Evolutionary conservation across 2,888 invertebrate genomes (phyloP).

Genomic region (Autographa pulchrina): DNA sequence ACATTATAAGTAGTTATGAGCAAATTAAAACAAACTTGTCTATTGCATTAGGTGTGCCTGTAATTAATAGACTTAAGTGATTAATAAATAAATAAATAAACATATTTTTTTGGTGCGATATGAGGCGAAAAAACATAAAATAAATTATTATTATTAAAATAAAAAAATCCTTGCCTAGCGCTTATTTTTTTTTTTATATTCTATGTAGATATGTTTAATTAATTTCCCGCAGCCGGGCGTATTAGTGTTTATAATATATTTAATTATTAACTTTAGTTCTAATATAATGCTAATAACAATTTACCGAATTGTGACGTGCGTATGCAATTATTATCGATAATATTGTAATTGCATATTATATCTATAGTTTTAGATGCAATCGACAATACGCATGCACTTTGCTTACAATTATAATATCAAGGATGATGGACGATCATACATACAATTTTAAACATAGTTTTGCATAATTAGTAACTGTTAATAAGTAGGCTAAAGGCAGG

Average conservation of each 20-base stretch:
- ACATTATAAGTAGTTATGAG: too few relatives aligned
- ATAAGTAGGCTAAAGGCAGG: background rate
- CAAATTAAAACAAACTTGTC: too few relatives aligned
- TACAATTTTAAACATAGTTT: constrained; percentile 25
- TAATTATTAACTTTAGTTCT: background rate
- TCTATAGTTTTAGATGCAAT: constrained; percentile 28
- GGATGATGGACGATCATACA: constrained; percentile 25
- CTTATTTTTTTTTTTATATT: too few relatives aligned
- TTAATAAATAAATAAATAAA: too few relatives aligned
- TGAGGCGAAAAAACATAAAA: too few relatives aligned
- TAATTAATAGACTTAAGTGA: too few relatives aligned
- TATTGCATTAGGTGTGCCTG: too few relatives aligned
- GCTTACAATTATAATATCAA: constrained; percentile 32
- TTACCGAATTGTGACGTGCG: background rate
- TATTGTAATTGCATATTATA: constrained; percentile 8
- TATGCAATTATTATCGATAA: constrained; percentile 8
- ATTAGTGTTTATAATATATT: background rate
- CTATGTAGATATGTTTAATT: too few relatives aligned
- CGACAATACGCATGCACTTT: constrained; percentile 3
- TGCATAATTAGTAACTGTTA: constrained; percentile 6
- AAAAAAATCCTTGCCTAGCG: too few relatives aligned
- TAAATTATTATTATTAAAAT: too few relatives aligned
- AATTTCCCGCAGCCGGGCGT: too few relatives aligned
- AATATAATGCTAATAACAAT: background rate
- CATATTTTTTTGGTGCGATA: too few relatives aligned